Evolutionary conservation across 2,888 invertebrate species (phyloP).

Genomic region (Gisinianus flammeolus): DNA sequence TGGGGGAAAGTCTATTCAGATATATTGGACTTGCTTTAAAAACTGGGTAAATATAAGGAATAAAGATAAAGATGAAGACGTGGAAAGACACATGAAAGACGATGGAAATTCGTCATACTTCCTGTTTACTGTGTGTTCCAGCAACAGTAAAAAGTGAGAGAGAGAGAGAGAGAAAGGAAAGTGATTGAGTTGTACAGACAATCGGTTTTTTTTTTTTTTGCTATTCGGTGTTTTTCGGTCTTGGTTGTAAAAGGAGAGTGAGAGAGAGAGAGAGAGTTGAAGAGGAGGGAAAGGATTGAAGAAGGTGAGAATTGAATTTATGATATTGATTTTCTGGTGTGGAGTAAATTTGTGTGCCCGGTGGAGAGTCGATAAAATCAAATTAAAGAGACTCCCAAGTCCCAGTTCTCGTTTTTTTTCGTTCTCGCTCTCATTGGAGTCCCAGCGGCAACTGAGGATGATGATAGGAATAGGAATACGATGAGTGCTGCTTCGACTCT

Average conservation of each 20-base stretch:
- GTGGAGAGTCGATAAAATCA: conserved; percentile 30
- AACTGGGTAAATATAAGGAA: no score
- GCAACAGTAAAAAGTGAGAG: no score
- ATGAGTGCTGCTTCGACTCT: neutral
- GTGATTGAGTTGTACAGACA: neutral
- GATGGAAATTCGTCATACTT: no score
- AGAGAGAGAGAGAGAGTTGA: neutral
- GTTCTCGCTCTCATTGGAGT: neutral
- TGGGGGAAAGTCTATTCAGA: no score
- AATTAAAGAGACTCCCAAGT: conserved; percentile 27
- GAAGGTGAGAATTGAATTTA: conserved; percentile 36
- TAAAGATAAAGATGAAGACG: no score
- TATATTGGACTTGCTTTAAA: no score
- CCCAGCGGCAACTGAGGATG: neutral
- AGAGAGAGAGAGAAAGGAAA: neutral
- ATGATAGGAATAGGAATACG: no score
- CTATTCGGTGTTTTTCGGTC: no score
- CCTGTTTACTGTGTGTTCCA: no score
- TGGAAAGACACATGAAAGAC: no score
- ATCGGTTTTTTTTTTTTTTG: neutral
- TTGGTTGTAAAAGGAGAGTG: neutral
- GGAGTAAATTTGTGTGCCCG: conserved; percentile 28
- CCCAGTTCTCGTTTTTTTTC: no score
- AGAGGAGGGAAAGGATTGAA: neutral
- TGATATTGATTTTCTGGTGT: conserved; percentile 23